A percentile compares a stretch with the other conserved stretches of the same genome.
Evolutionary conservation across 2,888 invertebrate species (phyloP).

Genomic region (Nezara viridula): DNA sequence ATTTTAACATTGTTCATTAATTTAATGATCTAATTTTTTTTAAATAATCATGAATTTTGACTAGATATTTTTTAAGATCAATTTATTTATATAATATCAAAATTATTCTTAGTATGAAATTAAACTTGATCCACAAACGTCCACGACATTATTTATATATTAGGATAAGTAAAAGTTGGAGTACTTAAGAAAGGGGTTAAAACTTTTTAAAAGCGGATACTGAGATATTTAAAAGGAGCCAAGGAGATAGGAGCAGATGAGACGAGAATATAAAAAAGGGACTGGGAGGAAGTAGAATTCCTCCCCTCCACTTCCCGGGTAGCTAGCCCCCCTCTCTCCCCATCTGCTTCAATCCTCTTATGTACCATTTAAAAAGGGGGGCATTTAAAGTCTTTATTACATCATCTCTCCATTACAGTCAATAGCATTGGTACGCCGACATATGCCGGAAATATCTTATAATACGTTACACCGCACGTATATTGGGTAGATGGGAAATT

Average conservation of each 20-base stretch:
- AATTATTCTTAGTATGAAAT: neutral
- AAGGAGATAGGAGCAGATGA: conserved; percentile 11
- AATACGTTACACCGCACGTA: too few species aligned
- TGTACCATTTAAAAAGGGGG: conserved; percentile 24
- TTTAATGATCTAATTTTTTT: too few species aligned
- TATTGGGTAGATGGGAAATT: too few species aligned
- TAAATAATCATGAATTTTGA: too few species aligned
- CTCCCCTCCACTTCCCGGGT: neutral
- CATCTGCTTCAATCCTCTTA: conserved; percentile 1
- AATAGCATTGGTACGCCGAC: neutral
- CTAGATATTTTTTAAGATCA: too few species aligned
- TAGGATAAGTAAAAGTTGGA: neutral
- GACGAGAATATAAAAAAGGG: conserved; percentile 16
- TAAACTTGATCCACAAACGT: neutral
- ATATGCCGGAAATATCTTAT: too few species aligned
- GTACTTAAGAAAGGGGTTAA: conserved; percentile 6
- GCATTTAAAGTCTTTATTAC: conserved; percentile 3
- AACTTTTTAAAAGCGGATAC: conserved; percentile 22
- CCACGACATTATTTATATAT: neutral
- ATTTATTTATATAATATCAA: neutral
- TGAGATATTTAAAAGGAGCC: conserved; percentile 4
- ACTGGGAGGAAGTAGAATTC: neutral
- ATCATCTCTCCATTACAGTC: neutral
- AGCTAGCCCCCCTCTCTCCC: neutral
- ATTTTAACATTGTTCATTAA: too few species aligned